phyloP scores from a whole-genome alignment of 2,888 invertebrate genomes.

The Syrphus vitripennis region DNA sequence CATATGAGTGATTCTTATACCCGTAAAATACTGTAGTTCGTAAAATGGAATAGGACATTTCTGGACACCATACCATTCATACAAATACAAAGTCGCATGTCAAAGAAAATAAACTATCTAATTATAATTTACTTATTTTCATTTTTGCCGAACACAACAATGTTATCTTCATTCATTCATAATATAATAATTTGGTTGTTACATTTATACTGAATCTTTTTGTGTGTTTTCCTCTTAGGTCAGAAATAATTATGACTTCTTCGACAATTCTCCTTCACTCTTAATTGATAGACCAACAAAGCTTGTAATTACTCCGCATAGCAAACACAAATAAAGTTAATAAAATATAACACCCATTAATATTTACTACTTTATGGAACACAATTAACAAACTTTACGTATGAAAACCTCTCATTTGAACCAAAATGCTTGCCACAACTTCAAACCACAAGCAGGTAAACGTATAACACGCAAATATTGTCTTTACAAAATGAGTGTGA shows the following conservation, averaged over 20 bases:
- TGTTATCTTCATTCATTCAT: conserved; percentile 13
- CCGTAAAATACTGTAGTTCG: too few species aligned
- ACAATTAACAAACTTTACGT: conserved; percentile 54
- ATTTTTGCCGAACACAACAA: background rate
- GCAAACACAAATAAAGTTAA: conserved; percentile 56
- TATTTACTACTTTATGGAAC: conserved; percentile 58
- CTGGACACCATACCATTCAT: background rate
- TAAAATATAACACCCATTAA: conserved; percentile 64
- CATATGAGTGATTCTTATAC: too few species aligned
- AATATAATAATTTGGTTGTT: background rate
- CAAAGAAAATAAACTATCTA: conserved; percentile 9
- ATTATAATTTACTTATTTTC: background rate
- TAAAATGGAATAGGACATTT: background rate
- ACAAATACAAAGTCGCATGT: background rate
- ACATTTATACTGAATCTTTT: conserved; percentile 4
- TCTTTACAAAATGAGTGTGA: conserved; percentile 34
- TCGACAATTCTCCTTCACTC: background rate
- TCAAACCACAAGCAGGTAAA: conserved; percentile 61
- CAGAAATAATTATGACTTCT: conserved; percentile 26
- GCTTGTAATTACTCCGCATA: conserved; percentile 41
- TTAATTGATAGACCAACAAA: conserved; percentile 36
- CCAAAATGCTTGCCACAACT: conserved; percentile 38
- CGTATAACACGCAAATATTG: conserved; percentile 64
- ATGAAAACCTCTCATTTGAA: conserved; percentile 44
- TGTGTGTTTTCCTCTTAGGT: conserved; percentile 14